These are phyloP conservation scores for Pipa parva DNA, from an alignment of 2,113 vertebrate species.

Conservation along the genomic window DNA sequence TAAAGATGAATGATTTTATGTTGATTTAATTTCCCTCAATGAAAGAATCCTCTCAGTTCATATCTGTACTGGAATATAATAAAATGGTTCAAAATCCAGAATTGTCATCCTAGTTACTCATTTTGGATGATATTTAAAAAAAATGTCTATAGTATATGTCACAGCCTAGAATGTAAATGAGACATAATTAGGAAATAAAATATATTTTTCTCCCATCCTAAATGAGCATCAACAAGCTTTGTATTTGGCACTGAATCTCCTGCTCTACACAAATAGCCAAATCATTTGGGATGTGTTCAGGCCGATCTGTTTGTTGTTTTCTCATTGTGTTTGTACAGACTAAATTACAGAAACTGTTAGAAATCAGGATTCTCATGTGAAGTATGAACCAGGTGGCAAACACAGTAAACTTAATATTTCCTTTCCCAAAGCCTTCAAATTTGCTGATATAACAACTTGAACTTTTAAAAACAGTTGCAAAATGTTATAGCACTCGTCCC, in stretches of 20 bases:
- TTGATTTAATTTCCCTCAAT: too few relatives aligned
- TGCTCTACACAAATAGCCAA: constrained; percentile 26
- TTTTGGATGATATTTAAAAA: too few relatives aligned
- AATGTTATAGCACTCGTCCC: too few relatives aligned
- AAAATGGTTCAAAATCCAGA: too few relatives aligned
- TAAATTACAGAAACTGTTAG: constrained; percentile 37
- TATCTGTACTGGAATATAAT: too few relatives aligned
- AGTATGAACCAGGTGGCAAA: constrained; percentile 21
- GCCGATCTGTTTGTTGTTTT: constrained; percentile 39
- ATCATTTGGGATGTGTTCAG: constrained; percentile 36
- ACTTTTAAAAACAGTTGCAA: too few relatives aligned
- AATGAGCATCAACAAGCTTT: constrained; percentile 30
- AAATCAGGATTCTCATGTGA: constrained; percentile 37
- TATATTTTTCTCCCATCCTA: constrained; percentile 9
- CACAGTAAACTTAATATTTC: constrained; percentile 4
- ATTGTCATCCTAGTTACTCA: too few relatives aligned
- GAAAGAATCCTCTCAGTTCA: too few relatives aligned
- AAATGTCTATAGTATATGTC: not conserved
- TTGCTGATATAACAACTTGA: too few relatives aligned
- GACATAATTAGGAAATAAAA: not conserved
- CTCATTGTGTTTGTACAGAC: constrained; percentile 36
- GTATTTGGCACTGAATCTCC: constrained; percentile 24
- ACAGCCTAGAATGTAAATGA: not conserved
- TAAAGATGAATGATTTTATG: too few relatives aligned
- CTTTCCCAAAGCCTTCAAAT: too few relatives aligned